These are phyloP conservation scores for Sebastes jordani DNA, from an alignment of 2,797 vertebrate genomes.

Conservation along the genomic window DNA sequence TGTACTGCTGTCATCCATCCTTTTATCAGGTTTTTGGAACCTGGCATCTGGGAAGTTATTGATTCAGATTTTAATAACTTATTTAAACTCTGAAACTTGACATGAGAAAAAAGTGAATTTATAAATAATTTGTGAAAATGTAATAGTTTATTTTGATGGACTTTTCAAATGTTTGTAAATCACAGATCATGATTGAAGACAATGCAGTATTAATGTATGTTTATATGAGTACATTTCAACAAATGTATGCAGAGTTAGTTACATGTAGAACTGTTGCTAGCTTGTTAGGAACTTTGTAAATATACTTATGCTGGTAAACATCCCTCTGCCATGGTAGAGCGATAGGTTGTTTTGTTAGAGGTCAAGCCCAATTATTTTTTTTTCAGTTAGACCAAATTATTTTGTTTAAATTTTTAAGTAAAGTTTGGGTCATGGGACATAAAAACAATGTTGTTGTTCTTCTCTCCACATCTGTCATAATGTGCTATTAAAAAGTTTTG, in stretches of 20 bases:
- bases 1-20: conserved; percentile 64
- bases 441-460: background rate
- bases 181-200: background rate
- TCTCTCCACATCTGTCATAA: background rate
- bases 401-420: background rate
- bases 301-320: background rate
- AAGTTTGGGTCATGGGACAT: background rate
- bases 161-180: conserved; percentile 17
- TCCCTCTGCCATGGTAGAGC: background rate
- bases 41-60: conserved; percentile 57
- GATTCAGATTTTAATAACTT: conserved; percentile 65
- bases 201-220: background rate
- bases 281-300: background rate
- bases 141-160: conserved; percentile 13
- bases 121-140: conserved; percentile 41
- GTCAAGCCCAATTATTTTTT: background rate
- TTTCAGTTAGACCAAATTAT: background rate
- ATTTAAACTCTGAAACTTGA: conserved; percentile 62
- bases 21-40: conserved; percentile 68
- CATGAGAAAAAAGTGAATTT: conserved; percentile 42
- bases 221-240: background rate
- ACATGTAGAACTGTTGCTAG: background rate
- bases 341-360: background rate
- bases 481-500: background rate
- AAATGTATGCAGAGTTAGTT: background rate